These are phyloP conservation scores for Chymomyza caudatula DNA, from an alignment of 2,888 invertebrate genomes.

Conservation along the genomic window DNA sequence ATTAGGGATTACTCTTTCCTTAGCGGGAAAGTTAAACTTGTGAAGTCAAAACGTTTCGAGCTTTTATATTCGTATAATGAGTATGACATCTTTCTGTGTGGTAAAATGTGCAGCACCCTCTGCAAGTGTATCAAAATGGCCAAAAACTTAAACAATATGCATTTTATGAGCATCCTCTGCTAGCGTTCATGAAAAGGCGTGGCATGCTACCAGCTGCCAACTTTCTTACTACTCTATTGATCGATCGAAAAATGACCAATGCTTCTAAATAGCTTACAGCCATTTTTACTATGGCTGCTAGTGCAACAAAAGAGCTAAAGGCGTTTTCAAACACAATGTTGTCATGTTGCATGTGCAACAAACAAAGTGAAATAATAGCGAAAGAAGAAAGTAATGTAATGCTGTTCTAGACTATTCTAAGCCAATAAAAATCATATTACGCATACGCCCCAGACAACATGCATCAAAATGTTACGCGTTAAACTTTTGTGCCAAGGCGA, in stretches of 20 bases:
- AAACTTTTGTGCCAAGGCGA: conserved; percentile 56
- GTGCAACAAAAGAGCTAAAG: background rate
- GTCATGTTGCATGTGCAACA: background rate
- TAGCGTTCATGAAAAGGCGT: too few species aligned
- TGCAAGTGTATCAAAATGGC: too few species aligned
- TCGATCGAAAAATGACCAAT: background rate
- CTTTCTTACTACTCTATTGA: too few species aligned
- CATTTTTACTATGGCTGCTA: background rate
- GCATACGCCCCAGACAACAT: conserved; percentile 39
- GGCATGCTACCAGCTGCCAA: too few species aligned
- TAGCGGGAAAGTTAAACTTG: too few species aligned
- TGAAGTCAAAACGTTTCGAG: too few species aligned
- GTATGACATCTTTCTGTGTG: too few species aligned
- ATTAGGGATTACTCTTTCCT: too few species aligned
- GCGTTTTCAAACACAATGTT: background rate
- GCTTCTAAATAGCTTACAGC: background rate
- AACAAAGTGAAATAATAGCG: background rate
- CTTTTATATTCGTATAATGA: too few species aligned
- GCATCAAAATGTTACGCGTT: conserved; percentile 64
- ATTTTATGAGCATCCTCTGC: too few species aligned
- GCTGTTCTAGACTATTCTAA: conserved; percentile 38
- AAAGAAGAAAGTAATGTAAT: background rate
- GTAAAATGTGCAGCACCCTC: too few species aligned
- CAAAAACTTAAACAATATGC: too few species aligned
- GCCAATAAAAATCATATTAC: conserved; percentile 69